Base-by-base conservation (phyloP, 2,888 invertebrate genomes). In the Hypomecis punctinalis region DNA sequence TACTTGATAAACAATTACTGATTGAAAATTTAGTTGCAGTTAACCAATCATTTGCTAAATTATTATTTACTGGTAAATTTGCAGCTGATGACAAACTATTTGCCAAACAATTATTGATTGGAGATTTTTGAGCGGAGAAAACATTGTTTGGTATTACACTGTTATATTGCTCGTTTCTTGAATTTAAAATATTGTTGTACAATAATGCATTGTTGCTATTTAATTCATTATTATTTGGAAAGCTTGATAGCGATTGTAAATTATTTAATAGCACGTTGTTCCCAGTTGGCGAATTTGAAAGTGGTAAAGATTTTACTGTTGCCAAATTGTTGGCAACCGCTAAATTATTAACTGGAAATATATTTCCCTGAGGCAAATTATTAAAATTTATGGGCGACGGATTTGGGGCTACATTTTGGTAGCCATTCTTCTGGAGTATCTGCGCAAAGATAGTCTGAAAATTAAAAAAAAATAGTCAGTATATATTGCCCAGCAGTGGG, bases 401-500 rank as follows among this genome's bases (percentile, higher is more conserved):
- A 33, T 52, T 40, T 37, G 35, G 47, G 45, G 66, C 49, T 13
- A 57, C 45, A 73, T 68, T 49, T 33, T 77, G 78, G 35, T 56
- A 65, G 45, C 56, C 56, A n/a, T 73, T 70, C 46, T 33, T 43
- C 13, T 57, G 42, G 6, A 66, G 49, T 8, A 73, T 9, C 63
- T 85, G 81, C 5, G 72, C 71, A 10, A 67, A 37, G 23, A 73
- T 68, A 6, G 68, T 59, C 86, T 86, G 82, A 59, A 76, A 74
- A 45, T 53, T 52, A 61, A 43, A 61, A 61, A 53, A 49, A 47
- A 6, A 6, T 33, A 23, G 6, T 23, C 36, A 43, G 11, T n/a
- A 6, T 10, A 1, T 43, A 9, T n/a, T n/a, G n/a, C n/a, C n/a
- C n/a, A n/a, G n/a, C n/a, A n/a, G n/a, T n/a, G n/a, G n/a, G n/a